Percentiles rank a stretch among this genome's conserved stretches.
Conservation (phyloP, 2,797 vertebrate species). For the Macrochelys suwanniensis region DNA sequence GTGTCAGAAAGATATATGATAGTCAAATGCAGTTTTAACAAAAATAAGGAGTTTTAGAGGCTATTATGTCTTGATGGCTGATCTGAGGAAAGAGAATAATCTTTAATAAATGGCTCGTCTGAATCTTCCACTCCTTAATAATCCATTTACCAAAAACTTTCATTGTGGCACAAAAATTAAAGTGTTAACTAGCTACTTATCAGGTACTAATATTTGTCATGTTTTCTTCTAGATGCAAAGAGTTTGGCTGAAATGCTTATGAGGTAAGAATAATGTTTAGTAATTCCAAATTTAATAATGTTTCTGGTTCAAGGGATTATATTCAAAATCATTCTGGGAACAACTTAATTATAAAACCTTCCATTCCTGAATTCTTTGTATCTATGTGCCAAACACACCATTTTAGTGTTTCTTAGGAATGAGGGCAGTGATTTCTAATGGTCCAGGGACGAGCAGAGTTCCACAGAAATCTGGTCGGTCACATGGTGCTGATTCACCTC, state of each 20-base stretch:
- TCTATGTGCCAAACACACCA: not conserved
- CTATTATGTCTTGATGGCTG: not conserved
- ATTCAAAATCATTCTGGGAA: not conserved
- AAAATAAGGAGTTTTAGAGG: not conserved
- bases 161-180: not conserved
- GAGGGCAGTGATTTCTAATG: not conserved
- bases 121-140: not conserved
- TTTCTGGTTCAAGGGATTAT: not conserved
- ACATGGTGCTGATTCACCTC: not conserved
- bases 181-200: not conserved
- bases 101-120: not conserved
- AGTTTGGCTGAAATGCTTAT: constrained; percentile 99
- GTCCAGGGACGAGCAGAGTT: not conserved
- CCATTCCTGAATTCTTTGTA: not conserved
- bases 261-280: constrained; percentile 88
- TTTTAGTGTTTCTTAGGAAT: not conserved
- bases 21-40: constrained; percentile 1
- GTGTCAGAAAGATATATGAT: not conserved
- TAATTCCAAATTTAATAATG: not conserved
- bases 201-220: constrained; percentile 70
- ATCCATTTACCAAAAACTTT: constrained; percentile 2
- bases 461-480: not conserved
- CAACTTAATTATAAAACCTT: not conserved
- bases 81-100: not conserved
- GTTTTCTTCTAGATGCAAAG: constrained; percentile 94